Conservation (phyloP, 2,797 vertebrate species). For the Artibeus lituratus region DNA sequence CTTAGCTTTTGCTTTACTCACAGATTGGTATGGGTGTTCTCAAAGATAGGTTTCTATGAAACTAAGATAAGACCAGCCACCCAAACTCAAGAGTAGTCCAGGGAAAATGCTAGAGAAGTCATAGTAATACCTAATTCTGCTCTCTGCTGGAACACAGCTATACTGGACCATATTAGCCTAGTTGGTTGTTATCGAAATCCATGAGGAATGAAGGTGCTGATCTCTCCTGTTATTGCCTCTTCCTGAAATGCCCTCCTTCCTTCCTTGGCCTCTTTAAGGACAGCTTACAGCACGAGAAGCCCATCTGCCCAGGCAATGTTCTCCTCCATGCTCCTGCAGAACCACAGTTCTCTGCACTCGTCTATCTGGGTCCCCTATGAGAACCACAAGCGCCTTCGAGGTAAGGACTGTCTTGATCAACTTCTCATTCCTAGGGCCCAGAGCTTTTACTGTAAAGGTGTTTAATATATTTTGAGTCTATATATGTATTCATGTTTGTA, state of each 20-base stretch:
- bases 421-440: neutral
- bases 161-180: neutral
- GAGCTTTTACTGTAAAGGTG: neutral
- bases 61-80: neutral
- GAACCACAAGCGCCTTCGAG: neutral
- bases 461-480: neutral
- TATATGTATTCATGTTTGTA: neutral
- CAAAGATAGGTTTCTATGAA: conserved; percentile 4
- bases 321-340: neutral
- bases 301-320: neutral
- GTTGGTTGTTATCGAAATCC: neutral
- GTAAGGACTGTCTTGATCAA: neutral
- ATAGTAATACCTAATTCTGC: neutral
- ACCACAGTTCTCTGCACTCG: neutral
- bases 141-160: neutral
- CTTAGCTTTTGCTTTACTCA: neutral
- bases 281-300: neutral
- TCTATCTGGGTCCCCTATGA: neutral
- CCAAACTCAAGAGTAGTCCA: neutral
- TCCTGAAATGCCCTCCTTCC: neutral
- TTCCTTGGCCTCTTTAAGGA: neutral
- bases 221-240: neutral
- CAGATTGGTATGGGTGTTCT: neutral
- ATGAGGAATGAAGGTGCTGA: neutral
- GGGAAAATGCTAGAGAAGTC: neutral